Conservation (phyloP, 2,888 invertebrate species). For the Coelogynopora nodosa region DNA sequence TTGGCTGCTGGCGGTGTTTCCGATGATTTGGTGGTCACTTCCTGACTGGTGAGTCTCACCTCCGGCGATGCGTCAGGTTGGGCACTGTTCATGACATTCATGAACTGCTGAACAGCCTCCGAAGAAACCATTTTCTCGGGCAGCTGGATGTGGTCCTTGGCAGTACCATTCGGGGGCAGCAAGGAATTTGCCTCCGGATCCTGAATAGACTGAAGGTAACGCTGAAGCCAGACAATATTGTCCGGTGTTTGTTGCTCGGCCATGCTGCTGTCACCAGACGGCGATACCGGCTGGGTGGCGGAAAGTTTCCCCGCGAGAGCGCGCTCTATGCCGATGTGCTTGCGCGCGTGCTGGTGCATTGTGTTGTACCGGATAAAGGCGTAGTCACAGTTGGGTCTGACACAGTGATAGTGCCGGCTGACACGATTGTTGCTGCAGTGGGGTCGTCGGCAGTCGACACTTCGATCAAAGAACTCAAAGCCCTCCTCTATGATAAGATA, state of each 20-base stretch:
- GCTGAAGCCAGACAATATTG: background rate
- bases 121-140: background rate
- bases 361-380: conserved; percentile 73
- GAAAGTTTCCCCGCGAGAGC: background rate
- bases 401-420: conserved; percentile 75
- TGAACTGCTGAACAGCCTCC: background rate
- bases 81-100: background rate
- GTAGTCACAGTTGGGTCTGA: conserved; percentile 70
- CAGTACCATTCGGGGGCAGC: background rate
- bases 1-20: background rate
- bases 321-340: conserved; percentile 62
- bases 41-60: background rate
- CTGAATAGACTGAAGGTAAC: background rate
- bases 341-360: conserved; percentile 72
- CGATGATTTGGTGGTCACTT: background rate
- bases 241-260: background rate
- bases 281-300: background rate
- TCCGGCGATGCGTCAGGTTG: background rate
- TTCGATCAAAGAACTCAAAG: conserved; percentile 76
- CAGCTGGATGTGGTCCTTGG: background rate
- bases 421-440: conserved; percentile 70
- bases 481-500: conserved; percentile 73
- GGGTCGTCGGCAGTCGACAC: conserved; percentile 70
- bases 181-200: background rate
- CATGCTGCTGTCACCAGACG: background rate